Base-by-base conservation (phyloP, 2,113 vertebrate genomes). In the Aptenodytes patagonicus region DNA sequence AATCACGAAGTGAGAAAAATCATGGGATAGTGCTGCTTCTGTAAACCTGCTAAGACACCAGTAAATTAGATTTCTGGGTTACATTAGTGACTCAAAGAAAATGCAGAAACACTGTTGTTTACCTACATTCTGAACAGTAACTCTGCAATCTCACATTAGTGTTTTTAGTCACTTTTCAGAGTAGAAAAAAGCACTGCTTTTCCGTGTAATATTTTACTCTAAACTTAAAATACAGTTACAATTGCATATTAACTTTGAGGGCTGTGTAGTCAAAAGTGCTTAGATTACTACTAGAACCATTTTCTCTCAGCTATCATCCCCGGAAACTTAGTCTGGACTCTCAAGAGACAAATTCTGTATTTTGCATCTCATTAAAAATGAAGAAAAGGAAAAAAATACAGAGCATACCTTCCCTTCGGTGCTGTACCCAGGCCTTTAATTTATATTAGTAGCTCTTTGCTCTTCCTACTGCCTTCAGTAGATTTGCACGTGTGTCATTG, bases 61-160 rank as follows among this genome's bases (percentile, higher is more conserved):
- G 36, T 78, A 78, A 84, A 95, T 89, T 87, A 71, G 68, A 83
- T 94, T 90, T 94, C 47, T 95, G 32, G 42, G 38, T 87, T 91
- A 75, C 31, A 32, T 64, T 70, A 75, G 38, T 91, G 89, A 71
- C 25, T 89, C 47, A 58, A 31, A 82, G 20, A 55, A 90, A 90
- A 68, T 49, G 10, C 32, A 83, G 78, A 58, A 94, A 78, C 55
- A 40, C 24, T 89, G 44, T 24, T 91, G 62, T 90, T 91, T 91
- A 52, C 49, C 58, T 84, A 6, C 40, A 44, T 73, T 75, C 40
- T 84, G 58, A 94, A 31, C 49, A 57, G 55, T 78, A 42, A 68
- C 6, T 42, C 66, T 89, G 24, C 24, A 83, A 31, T 46, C 82
- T 61, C 24, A 49, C 5, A 8, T 69, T 72, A 29, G 5, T 62